These are phyloP conservation scores for Drosophila jambulina DNA, from an alignment of 1,140 invertebrate genomes.

Conservation along the genomic window DNA sequence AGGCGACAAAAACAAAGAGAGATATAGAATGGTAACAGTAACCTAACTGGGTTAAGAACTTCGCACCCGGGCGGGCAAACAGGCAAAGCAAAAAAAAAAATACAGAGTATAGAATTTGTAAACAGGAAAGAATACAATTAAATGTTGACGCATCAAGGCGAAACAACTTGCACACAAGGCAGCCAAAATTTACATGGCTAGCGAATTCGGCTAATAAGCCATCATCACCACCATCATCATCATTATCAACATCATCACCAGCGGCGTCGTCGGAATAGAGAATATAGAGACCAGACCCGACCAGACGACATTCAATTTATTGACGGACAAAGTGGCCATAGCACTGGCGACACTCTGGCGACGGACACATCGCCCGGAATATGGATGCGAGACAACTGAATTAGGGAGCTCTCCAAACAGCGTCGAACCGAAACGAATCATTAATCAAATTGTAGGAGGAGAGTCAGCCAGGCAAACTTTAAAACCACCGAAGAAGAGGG, in stretches of 20 bases:
- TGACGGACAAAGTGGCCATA: slow-evolving; percentile 73
- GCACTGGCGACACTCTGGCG: slow-evolving; percentile 57
- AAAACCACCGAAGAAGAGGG: slow-evolving; percentile 11
- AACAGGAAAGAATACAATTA: slow-evolving; percentile 51
- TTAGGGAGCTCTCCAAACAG: slow-evolving; percentile 32
- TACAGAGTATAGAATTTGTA: slow-evolving; percentile 25
- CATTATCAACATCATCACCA: too few species aligned
- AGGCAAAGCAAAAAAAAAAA: slow-evolving; percentile 11
- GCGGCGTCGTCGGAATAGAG: slow-evolving; percentile 1
- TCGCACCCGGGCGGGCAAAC: slow-evolving; percentile 58
- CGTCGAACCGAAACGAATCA: slow-evolving; percentile 27
- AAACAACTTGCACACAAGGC: slow-evolving; percentile 59
- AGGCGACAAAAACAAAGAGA: slow-evolving; percentile 20
- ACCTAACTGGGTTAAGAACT: slow-evolving; percentile 72
- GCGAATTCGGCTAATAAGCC: slow-evolving; percentile 75
- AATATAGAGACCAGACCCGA: slow-evolving; percentile 20
- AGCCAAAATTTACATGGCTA: slow-evolving; percentile 60
- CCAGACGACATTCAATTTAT: slow-evolving; percentile 78
- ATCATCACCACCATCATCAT: slow-evolving; percentile 42
- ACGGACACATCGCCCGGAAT: slow-evolving; percentile 33
- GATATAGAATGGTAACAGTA: slow-evolving; percentile 11
- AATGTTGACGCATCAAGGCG: slow-evolving; percentile 53
- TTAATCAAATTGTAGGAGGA: slow-evolving; percentile 38
- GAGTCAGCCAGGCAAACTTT: slow-evolving; percentile 15
- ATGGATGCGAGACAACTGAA: slow-evolving; percentile 24